A percentile compares a stretch with the other conserved stretches of the same genome.
Evolutionary conservation across 2,888 invertebrate genomes (phyloP).

Genomic region (Machimus rusticus): DNA sequence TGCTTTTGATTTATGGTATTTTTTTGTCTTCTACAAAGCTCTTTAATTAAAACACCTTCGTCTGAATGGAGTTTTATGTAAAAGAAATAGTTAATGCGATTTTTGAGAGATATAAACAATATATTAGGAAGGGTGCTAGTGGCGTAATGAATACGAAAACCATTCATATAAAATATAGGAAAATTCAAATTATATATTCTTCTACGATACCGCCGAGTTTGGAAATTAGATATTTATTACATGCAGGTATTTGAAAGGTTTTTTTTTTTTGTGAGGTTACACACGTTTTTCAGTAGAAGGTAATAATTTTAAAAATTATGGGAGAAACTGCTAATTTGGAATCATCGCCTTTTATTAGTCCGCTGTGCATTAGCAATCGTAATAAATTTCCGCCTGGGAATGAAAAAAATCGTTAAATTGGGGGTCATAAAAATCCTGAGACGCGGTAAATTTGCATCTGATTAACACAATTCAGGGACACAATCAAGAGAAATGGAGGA

Average conservation of each 20-base stretch:
- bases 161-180: neutral
- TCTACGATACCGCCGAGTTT: neutral
- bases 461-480: conserved; percentile 37
- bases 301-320: neutral
- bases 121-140: neutral
- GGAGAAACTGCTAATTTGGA: conserved; percentile 19
- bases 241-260: neutral
- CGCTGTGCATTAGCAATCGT: neutral
- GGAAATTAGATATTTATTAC: neutral
- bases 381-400: neutral
- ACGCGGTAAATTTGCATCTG: conserved; percentile 14
- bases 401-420: conserved; percentile 6
- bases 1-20: neutral
- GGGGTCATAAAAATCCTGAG: conserved; percentile 4
- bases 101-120: neutral
- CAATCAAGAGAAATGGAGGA: conserved; percentile 33
- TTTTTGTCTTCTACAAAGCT: neutral
- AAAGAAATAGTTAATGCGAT: neutral
- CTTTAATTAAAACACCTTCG: neutral
- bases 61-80: neutral
- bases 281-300: neutral
- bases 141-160: neutral
- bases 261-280: neutral
- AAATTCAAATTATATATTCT: neutral
- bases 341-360: neutral